Conservation (phyloP, 2,888 invertebrate species). For the Phalangium opilio region DNA sequence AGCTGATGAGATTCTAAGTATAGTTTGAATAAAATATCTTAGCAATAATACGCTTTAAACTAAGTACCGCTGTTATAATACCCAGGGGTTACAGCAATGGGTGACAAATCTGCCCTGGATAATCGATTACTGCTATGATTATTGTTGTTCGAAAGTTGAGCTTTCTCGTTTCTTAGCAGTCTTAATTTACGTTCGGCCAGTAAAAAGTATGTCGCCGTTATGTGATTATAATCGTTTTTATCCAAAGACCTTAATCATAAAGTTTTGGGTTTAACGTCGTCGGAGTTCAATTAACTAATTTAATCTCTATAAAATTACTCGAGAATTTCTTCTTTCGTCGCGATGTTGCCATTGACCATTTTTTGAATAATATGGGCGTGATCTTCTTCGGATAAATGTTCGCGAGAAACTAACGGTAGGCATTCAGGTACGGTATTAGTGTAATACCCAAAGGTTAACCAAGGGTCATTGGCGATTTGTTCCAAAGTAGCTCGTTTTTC, state of each 20-base stretch:
- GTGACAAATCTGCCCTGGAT: slow-evolving; percentile 26
- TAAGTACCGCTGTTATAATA: slow-evolving; percentile 21
- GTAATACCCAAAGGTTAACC: slow-evolving; percentile 38
- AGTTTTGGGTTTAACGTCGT: no score
- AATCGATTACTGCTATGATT: slow-evolving; percentile 28
- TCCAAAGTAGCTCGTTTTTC: slow-evolving; percentile 71
- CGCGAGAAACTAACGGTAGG: slow-evolving; percentile 63
- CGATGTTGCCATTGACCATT: slow-evolving; percentile 91
- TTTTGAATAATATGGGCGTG: slow-evolving; percentile 79
- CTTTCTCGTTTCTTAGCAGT: slow-evolving; percentile 50
- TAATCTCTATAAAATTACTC: slow-evolving; percentile 43
- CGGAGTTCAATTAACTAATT: not conserved
- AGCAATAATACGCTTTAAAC: no score
- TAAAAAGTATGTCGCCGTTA: slow-evolving; percentile 94
- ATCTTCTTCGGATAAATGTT: slow-evolving; percentile 81
- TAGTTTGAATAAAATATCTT: not conserved
- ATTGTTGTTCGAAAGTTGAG: slow-evolving; percentile 26
- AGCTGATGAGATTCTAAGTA: slow-evolving; percentile 14
- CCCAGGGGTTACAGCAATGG: slow-evolving; percentile 33
- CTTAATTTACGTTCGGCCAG: slow-evolving; percentile 82
- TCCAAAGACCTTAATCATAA: slow-evolving; percentile 55
- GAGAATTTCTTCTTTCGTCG: slow-evolving; percentile 80
- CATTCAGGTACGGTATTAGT: slow-evolving; percentile 14
- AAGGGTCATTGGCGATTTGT: slow-evolving; percentile 71
- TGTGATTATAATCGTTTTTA: slow-evolving; percentile 91